Conservation (phyloP, 1,140 invertebrate genomes). For the Sarcophaga bullata region DNA sequence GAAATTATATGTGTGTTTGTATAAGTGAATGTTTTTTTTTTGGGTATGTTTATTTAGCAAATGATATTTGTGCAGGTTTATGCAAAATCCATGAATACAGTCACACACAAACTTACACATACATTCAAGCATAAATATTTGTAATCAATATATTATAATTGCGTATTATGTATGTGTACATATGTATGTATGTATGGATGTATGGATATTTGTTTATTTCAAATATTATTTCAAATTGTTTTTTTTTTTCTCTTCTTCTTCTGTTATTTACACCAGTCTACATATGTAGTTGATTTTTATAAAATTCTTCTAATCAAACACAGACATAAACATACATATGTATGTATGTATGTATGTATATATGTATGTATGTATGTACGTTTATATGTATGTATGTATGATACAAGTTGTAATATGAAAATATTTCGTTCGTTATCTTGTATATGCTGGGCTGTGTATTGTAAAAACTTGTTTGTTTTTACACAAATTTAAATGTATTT, state of each 20-base stretch:
- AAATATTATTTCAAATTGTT: too few relatives aligned
- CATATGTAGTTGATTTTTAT: not conserved
- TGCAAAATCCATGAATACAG: not conserved
- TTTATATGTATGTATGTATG: not conserved
- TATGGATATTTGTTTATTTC: not conserved
- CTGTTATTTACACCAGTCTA: not conserved
- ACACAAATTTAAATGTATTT: not conserved
- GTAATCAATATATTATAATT: not conserved
- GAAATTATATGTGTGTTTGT: not conserved
- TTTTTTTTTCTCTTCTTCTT: too few relatives aligned
- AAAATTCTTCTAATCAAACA: not conserved
- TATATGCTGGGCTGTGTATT: too few relatives aligned
- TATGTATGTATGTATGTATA: not conserved
- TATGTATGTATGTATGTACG: not conserved
- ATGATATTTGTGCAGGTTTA: conserved; percentile 15
- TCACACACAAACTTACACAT: not conserved
- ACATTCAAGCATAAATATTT: not conserved
- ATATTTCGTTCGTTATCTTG: too few relatives aligned
- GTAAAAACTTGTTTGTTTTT: too few relatives aligned
- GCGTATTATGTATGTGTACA: not conserved
- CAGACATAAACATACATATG: not conserved
- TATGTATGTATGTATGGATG: not conserved
- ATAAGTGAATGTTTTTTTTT: not conserved
- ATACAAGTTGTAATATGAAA: too few relatives aligned
- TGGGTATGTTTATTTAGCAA: conserved; percentile 16